Evolutionary conservation across 2,888 invertebrate species (phyloP), one percentile per base, ranked within the genome.

Genomic region (Drosophila greeni): DNA sequence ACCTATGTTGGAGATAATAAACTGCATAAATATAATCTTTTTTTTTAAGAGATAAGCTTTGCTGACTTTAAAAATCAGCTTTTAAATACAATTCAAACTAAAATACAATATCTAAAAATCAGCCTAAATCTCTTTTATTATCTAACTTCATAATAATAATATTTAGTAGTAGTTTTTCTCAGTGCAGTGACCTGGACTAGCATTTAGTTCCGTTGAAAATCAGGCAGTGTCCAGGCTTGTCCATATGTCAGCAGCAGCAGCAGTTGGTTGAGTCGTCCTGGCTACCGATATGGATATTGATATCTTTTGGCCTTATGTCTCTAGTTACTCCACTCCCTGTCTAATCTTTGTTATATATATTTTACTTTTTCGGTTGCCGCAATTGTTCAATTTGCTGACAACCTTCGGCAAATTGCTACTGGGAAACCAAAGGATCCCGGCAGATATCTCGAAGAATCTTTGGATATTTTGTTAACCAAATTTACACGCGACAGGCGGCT

Each of bases 211-310:
- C 67, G 56, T 58, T 48, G 79, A 82, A 78, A 72, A 68, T 60
- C 42, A 54, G 39, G 52, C 59, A 60, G 24, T 53, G 49, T 37
- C 33, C 37, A 45, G 52, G 52, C 16, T 34, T 39, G 49, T 43
- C 71, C 79, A 81, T 79, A 81, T 79, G 82, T 65, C 79, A 70
- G 52, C 61, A 58, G 58, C 61, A 58, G 58, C 37, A 40, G 57
- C 82, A 82, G 73, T 79, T 79, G 82, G 70, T 76, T 82, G 79
- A 78, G 74, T 59, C 70, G 70, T 62, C 61, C 66, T 64, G 51
- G 78, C 79, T 79, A 74, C 77, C 53, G 75, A 73, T 70, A 65
- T 65, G 70, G 70, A 73, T 64, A 53, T 58, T 76, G 73, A 80
- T 76, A 72, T 75, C 77, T 62, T 59, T 24, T 39, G 39, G 31